Evolutionary conservation across 2,113 vertebrate species (phyloP), one percentile per base, ranked within the genome.

Genomic region (Prionailurus viverrinus): DNA sequence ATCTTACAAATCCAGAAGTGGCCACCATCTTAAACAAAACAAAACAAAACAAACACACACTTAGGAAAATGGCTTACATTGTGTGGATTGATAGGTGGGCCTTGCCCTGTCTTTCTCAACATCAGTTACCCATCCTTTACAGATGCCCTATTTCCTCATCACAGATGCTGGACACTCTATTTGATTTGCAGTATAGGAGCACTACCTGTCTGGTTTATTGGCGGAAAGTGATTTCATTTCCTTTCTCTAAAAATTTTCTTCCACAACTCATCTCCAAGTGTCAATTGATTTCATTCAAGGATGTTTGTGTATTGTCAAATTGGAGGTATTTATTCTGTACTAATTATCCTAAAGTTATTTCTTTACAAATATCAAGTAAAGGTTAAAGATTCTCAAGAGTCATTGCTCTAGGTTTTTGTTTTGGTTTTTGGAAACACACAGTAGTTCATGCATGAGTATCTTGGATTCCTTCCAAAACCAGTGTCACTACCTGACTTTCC

Each of bases 401-500:
- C n/a, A 23, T 36, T 83, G 10, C 10, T 61, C 7, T 41, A 4
- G 69, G 2, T 21, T 94, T 86, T 29, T 69, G 25, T 14, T 85
- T 58, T 39, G 19, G 0, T 14, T 65, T 48, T 81, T 81, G 74
- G 0, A 31, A 39, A 83, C 31, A 53, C 55, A 51, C 33, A 96
- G 2, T 80, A 27, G 31, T 69, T 78, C 79, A 89, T 51, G 18
- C 8, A 23, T 25, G 14, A 80, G 19, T 41, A n/a, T 80, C n/a
- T 80, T 69, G 19, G 41, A 90, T 89, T 97, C 25, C 8, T 15
- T 84, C 41, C 88, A 66, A 1, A 74, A 7, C 4, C 41, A 48
- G 29, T 61, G 74, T 92, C 65, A 69, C 76, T 82, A 7, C 14
- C 53, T 90, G 25, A 81, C 65, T 97, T 98, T 53, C 69, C 76